These are phyloP conservation scores for Champsocephalus esox DNA, from an alignment of 2,797 vertebrate species.

Conservation along the genomic window DNA sequence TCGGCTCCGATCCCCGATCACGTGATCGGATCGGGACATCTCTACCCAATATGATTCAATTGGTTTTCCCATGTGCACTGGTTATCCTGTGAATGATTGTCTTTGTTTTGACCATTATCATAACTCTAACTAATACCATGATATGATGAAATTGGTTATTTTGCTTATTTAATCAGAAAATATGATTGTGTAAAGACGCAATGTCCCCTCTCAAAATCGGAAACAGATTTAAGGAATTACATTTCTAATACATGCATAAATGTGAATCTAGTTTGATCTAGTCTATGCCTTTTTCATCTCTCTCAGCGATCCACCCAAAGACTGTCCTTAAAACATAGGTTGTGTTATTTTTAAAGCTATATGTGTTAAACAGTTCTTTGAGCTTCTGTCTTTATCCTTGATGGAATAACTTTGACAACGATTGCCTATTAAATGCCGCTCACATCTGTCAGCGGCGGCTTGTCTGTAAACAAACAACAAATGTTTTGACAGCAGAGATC, in stretches of 20 bases:
- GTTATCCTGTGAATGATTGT: not conserved
- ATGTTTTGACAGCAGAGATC: constrained; percentile 70
- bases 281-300: not conserved
- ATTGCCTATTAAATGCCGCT: constrained; percentile 65
- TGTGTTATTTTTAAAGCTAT: constrained; percentile 6
- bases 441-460: constrained; percentile 60
- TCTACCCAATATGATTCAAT: not conserved
- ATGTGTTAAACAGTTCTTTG: constrained; percentile 23
- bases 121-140: not conserved
- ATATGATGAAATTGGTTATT: not conserved
- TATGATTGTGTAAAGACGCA: not conserved
- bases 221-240: not conserved
- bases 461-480: constrained; percentile 63
- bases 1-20: too few species aligned
- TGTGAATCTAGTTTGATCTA: not conserved
- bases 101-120: not conserved
- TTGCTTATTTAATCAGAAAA: not conserved
- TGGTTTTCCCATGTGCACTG: not conserved
- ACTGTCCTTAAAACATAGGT: not conserved
- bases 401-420: constrained; percentile 40
- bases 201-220: not conserved
- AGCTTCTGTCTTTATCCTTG: constrained; percentile 26
- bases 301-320: not conserved
- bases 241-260: not conserved
- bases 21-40: too few species aligned